Evolutionary conservation across 2,113 vertebrate species (phyloP).

Genomic region (Passer montanus): DNA sequence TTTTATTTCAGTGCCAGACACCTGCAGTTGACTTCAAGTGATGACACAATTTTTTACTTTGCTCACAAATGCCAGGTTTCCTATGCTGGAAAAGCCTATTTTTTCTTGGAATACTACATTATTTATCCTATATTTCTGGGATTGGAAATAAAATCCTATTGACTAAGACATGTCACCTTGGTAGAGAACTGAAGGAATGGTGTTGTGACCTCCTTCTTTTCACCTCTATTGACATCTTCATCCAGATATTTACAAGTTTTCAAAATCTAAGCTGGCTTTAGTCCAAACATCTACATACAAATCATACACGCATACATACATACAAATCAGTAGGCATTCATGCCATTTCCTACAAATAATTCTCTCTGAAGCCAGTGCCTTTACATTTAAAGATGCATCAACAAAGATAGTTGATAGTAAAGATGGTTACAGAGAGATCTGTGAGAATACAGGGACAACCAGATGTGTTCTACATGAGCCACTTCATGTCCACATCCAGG

Average conservation of each 20-base stretch:
- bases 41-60: not conserved
- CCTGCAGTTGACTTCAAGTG: not conserved
- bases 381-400: not conserved
- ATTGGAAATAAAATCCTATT: not conserved
- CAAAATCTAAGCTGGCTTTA: not conserved
- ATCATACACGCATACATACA: too few species aligned
- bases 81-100: not conserved
- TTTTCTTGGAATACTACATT: not conserved
- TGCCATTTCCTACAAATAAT: not conserved
- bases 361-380: not conserved
- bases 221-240: not conserved
- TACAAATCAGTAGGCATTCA: not conserved
- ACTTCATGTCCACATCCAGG: not conserved
- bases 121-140: not conserved
- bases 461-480: accelerated
- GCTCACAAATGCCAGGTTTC: not conserved
- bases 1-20: not conserved
- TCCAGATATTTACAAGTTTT: not conserved
- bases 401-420: not conserved
- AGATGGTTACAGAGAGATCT: not conserved
- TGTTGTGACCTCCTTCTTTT: not conserved
- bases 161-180: not conserved
- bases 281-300: not conserved
- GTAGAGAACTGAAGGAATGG: not conserved
- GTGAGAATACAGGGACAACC: not conserved